Conservation (phyloP, 2,888 invertebrate species). For the Smittia sp. region DNA sequence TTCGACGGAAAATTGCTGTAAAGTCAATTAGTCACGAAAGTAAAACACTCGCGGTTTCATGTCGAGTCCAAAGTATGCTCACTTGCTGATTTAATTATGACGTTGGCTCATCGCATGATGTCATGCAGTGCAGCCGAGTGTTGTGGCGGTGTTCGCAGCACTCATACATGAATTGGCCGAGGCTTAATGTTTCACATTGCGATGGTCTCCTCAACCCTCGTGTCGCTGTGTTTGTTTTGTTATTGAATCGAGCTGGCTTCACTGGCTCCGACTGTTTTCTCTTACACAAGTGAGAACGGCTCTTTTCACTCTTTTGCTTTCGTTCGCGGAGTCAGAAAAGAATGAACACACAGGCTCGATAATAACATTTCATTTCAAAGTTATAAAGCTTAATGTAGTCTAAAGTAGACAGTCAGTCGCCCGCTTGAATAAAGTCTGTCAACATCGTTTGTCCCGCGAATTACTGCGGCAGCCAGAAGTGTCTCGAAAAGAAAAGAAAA, state of each 20-base stretch:
- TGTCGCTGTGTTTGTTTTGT: neutral
- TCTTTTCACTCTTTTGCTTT: conserved; percentile 6
- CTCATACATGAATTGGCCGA: neutral
- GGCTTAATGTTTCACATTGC: neutral
- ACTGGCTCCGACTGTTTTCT: neutral
- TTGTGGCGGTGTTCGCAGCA: neutral
- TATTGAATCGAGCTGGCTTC: neutral
- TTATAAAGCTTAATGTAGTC: conserved; percentile 47
- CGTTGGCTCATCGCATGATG: neutral
- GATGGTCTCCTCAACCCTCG: neutral
- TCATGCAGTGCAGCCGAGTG: neutral
- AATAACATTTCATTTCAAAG: conserved; percentile 12
- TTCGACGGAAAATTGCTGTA: too few relatives aligned
- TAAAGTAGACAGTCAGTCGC: conserved; percentile 65
- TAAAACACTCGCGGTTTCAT: too few relatives aligned
- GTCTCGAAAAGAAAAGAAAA: neutral
- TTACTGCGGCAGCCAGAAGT: too few relatives aligned
- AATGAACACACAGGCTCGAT: neutral
- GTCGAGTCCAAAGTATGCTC: neutral
- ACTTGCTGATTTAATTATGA: neutral
- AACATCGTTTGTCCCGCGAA: neutral
- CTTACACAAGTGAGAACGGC: neutral
- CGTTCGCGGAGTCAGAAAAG: conserved; percentile 15
- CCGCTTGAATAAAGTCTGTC: conserved; percentile 45
- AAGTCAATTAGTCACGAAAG: too few relatives aligned